phyloP scores from a whole-genome alignment of 2,888 invertebrate genomes.

The Plebejus anna region DNA sequence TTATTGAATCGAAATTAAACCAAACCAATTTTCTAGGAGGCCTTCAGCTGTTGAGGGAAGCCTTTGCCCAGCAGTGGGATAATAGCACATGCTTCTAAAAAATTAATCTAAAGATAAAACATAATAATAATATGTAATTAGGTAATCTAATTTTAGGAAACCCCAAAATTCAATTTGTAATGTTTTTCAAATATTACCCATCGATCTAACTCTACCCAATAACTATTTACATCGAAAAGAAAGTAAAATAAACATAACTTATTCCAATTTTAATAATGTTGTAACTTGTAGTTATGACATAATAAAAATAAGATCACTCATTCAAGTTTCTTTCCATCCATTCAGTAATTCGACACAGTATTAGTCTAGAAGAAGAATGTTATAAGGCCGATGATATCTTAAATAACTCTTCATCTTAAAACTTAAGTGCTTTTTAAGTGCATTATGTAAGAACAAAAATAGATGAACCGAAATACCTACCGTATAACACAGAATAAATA shows the following conservation, averaged over 20 bases:
- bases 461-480: neutral
- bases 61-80: too few relatives aligned
- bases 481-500: too few relatives aligned
- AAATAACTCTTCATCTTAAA: neutral
- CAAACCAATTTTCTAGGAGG: neutral
- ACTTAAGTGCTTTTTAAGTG: constrained; percentile 26
- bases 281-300: too few relatives aligned
- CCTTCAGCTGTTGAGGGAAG: too few relatives aligned
- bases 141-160: too few relatives aligned
- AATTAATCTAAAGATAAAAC: too few relatives aligned
- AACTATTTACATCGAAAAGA: neutral
- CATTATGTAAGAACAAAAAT: constrained; percentile 21
- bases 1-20: neutral
- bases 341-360: neutral
- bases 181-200: too few relatives aligned
- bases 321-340: neutral
- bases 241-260: neutral
- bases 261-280: too few relatives aligned
- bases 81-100: too few relatives aligned
- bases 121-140: too few relatives aligned
- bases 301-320: neutral
- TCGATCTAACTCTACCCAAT: too few relatives aligned
- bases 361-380: neutral
- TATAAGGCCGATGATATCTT: neutral
- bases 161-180: too few relatives aligned